phyloP scores from a whole-genome alignment of 1,140 invertebrate genomes.

The Drosophila biarmipes region DNA sequence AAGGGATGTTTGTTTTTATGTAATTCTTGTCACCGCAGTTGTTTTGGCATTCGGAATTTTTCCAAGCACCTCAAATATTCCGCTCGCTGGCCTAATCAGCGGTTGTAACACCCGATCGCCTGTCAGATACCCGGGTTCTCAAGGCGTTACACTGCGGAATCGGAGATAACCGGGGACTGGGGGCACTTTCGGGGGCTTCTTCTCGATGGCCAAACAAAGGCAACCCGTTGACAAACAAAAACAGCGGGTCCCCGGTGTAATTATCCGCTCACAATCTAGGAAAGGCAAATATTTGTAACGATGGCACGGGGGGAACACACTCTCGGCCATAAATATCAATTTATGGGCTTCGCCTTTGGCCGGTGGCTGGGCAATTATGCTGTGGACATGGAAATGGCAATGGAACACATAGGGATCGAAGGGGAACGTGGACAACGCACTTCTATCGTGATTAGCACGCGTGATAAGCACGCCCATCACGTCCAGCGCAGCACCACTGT shows the following conservation, averaged over 20 bases:
- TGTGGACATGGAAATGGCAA: slow-evolving; percentile 1
- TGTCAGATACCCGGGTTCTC: slow-evolving; percentile 20
- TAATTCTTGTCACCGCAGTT: slow-evolving; percentile 33
- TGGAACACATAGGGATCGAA: slow-evolving; percentile 1
- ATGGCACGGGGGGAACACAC: slow-evolving; percentile 26
- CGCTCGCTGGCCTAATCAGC: slow-evolving; percentile 31
- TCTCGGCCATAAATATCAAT: slow-evolving; percentile 41
- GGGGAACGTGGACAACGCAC: slow-evolving; percentile 35
- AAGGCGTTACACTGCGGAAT: slow-evolving; percentile 25
- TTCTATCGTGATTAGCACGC: slow-evolving; percentile 51
- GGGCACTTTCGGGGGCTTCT: neutral
- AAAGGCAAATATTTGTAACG: slow-evolving; percentile 58
- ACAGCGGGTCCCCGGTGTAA: slow-evolving; percentile 33
- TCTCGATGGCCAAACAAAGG: slow-evolving; percentile 33
- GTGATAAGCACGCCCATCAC: slow-evolving; percentile 40
- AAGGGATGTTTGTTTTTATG: slow-evolving; percentile 18
- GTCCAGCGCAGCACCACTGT: slow-evolving; percentile 10
- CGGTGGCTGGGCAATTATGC: slow-evolving; percentile 30
- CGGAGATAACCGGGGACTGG: slow-evolving; percentile 7
- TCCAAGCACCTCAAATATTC: slow-evolving; percentile 43
- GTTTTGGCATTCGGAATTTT: slow-evolving; percentile 29
- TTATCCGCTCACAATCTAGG: slow-evolving; percentile 51
- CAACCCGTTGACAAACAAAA: slow-evolving; percentile 39
- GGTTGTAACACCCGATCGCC: slow-evolving; percentile 38
- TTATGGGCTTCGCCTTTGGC: neutral